These are phyloP conservation scores for Ifrita kowaldi DNA, from an alignment of 2,113 vertebrate genomes.

Conservation along the genomic window DNA sequence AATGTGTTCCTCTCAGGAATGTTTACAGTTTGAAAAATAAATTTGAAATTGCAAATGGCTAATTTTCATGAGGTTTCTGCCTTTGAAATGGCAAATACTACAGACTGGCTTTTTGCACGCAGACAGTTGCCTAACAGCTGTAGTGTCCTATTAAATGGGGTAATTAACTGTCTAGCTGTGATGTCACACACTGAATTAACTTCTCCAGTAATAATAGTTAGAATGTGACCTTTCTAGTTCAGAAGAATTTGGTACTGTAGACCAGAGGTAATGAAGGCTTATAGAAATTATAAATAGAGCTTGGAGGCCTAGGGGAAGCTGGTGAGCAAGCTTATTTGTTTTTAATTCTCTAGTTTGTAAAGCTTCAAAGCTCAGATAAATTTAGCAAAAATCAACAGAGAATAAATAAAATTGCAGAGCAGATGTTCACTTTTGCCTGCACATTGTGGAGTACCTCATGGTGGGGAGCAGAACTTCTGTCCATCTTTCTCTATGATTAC, in stretches of 20 bases:
- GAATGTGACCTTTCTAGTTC: slow-evolving; percentile 40
- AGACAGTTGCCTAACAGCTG: not conserved
- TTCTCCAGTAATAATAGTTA: slow-evolving; percentile 40
- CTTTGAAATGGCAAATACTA: not conserved
- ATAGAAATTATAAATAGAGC: slow-evolving; percentile 42
- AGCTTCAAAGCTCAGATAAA: not conserved
- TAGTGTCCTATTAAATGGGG: not conserved
- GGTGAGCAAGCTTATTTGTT: not conserved
- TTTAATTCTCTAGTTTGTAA: not conserved
- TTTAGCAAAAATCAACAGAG: not conserved
- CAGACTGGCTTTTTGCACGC: not conserved
- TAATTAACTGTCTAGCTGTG: slow-evolving; percentile 32
- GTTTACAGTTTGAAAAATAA: not conserved
- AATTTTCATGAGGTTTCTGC: not conserved
- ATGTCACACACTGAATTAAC: slow-evolving; percentile 31
- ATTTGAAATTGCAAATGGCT: not conserved
- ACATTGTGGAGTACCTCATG: not conserved
- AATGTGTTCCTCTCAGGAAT: not conserved
- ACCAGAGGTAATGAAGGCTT: not conserved
- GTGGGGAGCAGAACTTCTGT: not conserved
- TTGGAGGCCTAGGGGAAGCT: not conserved
- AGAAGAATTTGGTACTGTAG: slow-evolving; percentile 29
- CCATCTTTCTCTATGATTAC: not conserved
- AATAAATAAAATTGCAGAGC: not conserved
- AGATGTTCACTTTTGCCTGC: not conserved